These are phyloP conservation scores for Rotaria sp. DNA, from an alignment of 2,888 invertebrate species.

Conservation along the genomic window DNA sequence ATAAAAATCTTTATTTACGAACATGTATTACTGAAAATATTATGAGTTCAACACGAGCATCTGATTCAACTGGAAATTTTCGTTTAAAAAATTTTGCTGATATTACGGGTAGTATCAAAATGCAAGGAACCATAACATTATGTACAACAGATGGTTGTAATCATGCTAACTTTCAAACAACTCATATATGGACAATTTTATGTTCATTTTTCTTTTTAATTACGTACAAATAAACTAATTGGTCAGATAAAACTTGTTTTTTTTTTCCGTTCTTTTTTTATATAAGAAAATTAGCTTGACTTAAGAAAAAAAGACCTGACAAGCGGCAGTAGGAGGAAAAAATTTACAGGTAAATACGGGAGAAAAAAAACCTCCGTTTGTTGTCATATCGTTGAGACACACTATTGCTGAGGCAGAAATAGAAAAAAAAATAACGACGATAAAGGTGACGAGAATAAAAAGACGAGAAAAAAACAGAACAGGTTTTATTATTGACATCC, in stretches of 20 bases:
- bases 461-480: background rate
- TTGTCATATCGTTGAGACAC: background rate
- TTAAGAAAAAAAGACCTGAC: background rate
- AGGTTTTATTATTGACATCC: background rate
- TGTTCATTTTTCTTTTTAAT: background rate
- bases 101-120: background rate
- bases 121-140: background rate
- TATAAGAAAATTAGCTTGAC: background rate
- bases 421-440: background rate
- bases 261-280: background rate
- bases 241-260: background rate
- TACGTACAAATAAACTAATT: background rate
- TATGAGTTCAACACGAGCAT: background rate
- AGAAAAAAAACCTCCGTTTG: background rate
- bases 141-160: background rate
- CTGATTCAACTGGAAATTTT: conserved; percentile 2
- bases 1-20: conserved; percentile 20
- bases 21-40: conserved; percentile 19
- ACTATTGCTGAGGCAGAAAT: background rate
- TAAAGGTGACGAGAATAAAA: background rate
- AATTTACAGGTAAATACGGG: background rate
- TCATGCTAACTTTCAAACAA: background rate
- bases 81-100: background rate
- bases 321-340: background rate
- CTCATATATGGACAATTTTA: background rate